Evolutionary conservation across 2,888 invertebrate species (phyloP).

Genomic region (Watsonalla binaria): DNA sequence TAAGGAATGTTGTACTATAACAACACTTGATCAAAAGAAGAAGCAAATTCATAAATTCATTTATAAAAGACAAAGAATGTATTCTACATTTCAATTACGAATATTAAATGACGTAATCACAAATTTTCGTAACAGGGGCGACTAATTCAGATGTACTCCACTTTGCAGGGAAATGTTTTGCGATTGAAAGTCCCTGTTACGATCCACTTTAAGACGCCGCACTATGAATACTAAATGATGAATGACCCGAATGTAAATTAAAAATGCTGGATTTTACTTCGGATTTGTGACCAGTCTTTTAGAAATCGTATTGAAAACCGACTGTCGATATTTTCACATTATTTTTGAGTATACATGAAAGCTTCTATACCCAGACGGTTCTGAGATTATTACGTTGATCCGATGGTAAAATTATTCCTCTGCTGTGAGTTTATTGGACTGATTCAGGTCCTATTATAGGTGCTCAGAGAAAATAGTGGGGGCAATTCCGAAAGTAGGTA

Average conservation of each 20-base stretch:
- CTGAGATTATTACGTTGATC: no score
- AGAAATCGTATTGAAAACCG: background rate
- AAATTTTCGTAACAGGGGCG: background rate
- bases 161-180: constrained; percentile 27
- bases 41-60: background rate
- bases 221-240: constrained; percentile 52
- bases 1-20: no score
- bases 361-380: no score
- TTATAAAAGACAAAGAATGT: background rate
- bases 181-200: constrained; percentile 44
- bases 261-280: background rate
- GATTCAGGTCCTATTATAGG: no score
- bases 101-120: constrained; percentile 1
- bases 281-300: background rate
- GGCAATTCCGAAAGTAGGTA: no score
- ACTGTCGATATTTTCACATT: no score
- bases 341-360: no score
- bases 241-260: constrained; percentile 51
- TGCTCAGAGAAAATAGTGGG: no score
- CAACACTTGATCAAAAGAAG: background rate
- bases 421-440: no score
- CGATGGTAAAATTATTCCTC: no score
- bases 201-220: constrained; percentile 37
- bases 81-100: background rate
- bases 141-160: constrained; percentile 16